A percentile compares a stretch with the other conserved stretches of the same genome.
Evolutionary conservation across 2,888 invertebrate species (phyloP).

Genomic region (Podabrus alpinus): DNA sequence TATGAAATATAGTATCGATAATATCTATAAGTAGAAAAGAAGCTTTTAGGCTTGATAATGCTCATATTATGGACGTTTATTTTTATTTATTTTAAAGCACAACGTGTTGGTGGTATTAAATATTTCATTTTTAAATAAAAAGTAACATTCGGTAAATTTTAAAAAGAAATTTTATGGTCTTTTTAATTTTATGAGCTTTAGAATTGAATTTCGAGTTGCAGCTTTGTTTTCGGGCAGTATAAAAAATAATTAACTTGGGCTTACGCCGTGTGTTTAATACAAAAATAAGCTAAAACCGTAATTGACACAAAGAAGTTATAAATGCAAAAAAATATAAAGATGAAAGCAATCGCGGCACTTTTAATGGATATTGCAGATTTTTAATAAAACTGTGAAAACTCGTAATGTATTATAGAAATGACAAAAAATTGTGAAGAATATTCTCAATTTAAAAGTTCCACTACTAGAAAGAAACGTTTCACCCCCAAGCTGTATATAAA

Average conservation of each 20-base stretch:
- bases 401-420: slow-evolving; percentile 16
- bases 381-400: not conserved
- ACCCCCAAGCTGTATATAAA: slow-evolving; percentile 31
- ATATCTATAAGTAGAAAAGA: slow-evolving; percentile 18
- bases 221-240: not conserved
- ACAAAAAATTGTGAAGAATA: slow-evolving; percentile 23
- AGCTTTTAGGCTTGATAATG: slow-evolving; percentile 10
- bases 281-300: not conserved
- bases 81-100: not conserved
- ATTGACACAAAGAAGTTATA: not conserved
- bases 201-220: not conserved
- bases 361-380: not conserved
- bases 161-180: not conserved
- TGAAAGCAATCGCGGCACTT: not conserved
- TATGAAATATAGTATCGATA: slow-evolving; percentile 23
- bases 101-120: not conserved
- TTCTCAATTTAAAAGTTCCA: slow-evolving; percentile 27
- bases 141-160: not conserved
- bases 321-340: not conserved
- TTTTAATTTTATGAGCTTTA: not conserved
- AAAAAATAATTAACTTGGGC: not conserved
- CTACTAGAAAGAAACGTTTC: slow-evolving; percentile 25
- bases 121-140: not conserved
- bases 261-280: not conserved
- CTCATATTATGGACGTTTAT: not conserved